phyloP scores from a whole-genome alignment of 2,888 invertebrate species.

The Nephrocerus scutellatus region DNA sequence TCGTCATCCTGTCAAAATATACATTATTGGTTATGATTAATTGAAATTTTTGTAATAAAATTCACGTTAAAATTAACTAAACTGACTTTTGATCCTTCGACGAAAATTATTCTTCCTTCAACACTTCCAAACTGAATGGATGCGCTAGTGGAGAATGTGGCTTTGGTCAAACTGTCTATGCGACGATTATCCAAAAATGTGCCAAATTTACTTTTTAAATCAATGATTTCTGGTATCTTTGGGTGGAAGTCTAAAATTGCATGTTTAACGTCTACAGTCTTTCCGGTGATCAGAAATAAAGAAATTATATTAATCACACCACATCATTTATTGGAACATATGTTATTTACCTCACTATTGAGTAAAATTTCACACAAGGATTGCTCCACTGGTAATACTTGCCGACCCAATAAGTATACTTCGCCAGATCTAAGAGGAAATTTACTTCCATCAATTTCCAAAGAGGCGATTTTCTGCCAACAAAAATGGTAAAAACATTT shows the following conservation, averaged over 20 bases:
- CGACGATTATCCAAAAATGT: conserved; percentile 24
- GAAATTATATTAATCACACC: too few relatives aligned
- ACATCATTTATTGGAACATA: too few relatives aligned
- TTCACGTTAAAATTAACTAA: too few relatives aligned
- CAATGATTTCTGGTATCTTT: conserved; percentile 18
- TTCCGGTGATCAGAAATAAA: too few relatives aligned
- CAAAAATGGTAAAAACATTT: too few relatives aligned
- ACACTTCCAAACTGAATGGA: conserved; percentile 21
- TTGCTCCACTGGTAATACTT: not conserved
- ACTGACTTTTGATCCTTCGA: conserved; percentile 8
- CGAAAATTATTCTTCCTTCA: not conserved
- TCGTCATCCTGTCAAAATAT: conserved; percentile 9
- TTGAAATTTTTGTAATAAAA: too few relatives aligned
- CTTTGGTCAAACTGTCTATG: conserved; percentile 14
- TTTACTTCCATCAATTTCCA: conserved; percentile 7
- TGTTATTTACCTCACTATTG: conserved; percentile 1
- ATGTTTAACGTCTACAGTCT: conserved; percentile 25
- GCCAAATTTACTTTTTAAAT: conserved; percentile 24
- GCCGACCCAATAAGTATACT: conserved; percentile 5
- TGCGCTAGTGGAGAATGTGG: conserved; percentile 11
- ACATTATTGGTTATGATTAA: too few relatives aligned
- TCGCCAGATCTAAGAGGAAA: not conserved
- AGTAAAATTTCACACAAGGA: conserved; percentile 4
- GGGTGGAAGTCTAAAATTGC: conserved; percentile 19
- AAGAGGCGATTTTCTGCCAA: conserved; percentile 3